These are phyloP conservation scores for Microdon myrmicae DNA, from an alignment of 2,888 invertebrate genomes.

Conservation along the genomic window DNA sequence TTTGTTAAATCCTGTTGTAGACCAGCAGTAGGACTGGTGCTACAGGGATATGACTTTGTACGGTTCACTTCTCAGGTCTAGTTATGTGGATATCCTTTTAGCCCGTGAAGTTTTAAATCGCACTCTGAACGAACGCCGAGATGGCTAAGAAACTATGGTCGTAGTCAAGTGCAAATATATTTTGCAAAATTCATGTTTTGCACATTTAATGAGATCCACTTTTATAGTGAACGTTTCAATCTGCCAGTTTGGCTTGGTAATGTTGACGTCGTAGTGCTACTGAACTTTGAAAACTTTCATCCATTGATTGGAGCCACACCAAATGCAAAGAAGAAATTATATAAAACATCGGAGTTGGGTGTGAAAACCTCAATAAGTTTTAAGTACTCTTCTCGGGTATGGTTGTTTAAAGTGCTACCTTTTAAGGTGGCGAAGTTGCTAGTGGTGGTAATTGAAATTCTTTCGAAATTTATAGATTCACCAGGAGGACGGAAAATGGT, in stretches of 20 bases:
- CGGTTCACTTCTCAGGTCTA: conserved; percentile 24
- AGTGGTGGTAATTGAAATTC: background rate
- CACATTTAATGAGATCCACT: conserved; percentile 47
- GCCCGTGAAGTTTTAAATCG: conserved; percentile 32
- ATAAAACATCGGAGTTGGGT: too few relatives aligned
- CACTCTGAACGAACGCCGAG: background rate
- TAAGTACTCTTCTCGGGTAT: conserved; percentile 26
- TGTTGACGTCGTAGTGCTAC: background rate
- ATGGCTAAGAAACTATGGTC: background rate
- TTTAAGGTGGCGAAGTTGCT: conserved; percentile 18
- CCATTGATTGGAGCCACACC: conserved; percentile 36
- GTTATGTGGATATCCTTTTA: conserved; percentile 20
- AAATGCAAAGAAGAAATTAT: too few relatives aligned
- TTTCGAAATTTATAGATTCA: background rate
- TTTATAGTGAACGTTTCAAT: conserved; percentile 15
- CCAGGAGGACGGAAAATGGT: background rate
- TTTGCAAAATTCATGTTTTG: conserved; percentile 42
- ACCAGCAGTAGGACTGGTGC: conserved; percentile 22
- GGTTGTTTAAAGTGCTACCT: too few relatives aligned
- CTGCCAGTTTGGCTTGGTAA: conserved; percentile 6
- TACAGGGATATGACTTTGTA: too few relatives aligned
- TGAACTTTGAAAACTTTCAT: conserved; percentile 41
- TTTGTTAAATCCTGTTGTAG: conserved; percentile 44
- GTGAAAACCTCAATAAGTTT: conserved; percentile 35
- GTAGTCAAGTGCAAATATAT: conserved; percentile 20